A percentile compares a stretch with the other conserved stretches of the same genome.
Evolutionary conservation across 2,113 vertebrate genomes (phyloP).

Genomic region (Microcebus jonahi): DNA sequence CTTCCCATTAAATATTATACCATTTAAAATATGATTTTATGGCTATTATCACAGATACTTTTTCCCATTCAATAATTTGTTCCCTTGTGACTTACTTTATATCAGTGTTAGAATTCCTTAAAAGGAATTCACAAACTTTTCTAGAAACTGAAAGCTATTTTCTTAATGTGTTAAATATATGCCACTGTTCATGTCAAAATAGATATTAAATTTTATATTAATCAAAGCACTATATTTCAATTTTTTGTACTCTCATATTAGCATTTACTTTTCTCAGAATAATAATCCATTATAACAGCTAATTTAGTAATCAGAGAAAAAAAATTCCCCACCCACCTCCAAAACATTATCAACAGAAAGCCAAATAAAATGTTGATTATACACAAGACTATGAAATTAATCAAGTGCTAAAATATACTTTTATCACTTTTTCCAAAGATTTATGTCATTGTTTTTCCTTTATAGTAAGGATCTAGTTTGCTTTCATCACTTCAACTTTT

Average conservation of each 20-base stretch:
- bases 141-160: conserved; percentile 29
- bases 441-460: background rate
- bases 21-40: conserved; percentile 63
- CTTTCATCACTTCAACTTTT: background rate
- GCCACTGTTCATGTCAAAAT: background rate
- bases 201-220: background rate
- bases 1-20: conserved; percentile 58
- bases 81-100: conserved; percentile 16
- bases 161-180: conserved; percentile 3
- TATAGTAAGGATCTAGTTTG: background rate
- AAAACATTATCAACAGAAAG: background rate
- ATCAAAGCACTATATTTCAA: conserved; percentile 9
- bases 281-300: background rate
- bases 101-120: conserved; percentile 46
- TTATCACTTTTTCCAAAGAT: background rate
- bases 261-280: background rate
- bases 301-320: background rate
- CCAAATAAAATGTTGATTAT: conserved; percentile 15
- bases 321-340: background rate
- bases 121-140: conserved; percentile 21
- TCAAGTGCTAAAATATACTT: background rate
- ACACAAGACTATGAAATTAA: background rate
- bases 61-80: conserved; percentile 42
- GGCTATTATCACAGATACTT: conserved; percentile 65
- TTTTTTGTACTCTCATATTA: background rate